Base-by-base conservation (phyloP, 2,888 invertebrate species). In the Dryobotodes eremita region DNA sequence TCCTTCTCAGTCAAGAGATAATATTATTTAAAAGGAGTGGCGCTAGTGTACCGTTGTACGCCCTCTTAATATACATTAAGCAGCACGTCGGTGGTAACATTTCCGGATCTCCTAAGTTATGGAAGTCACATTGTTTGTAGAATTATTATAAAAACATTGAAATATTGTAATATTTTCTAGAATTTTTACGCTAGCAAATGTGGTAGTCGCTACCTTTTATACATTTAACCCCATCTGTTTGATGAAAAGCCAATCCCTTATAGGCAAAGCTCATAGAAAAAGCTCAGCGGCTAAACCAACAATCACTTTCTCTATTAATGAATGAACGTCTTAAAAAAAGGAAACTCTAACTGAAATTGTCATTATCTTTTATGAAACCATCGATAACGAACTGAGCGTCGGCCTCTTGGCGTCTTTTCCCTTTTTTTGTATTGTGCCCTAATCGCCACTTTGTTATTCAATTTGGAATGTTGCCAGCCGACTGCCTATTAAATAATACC, bases 391-490 rank as follows among this genome's bases (percentile, higher is more conserved):
- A 89, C 70, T 83, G 83, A 88, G 77, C 87, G 80, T 86, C 82
- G 75, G 77, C 82, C 82, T 84, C 86, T 82, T 82, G 79, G 88
- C 82, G 74, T 81, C 87, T 89, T 91, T 91, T 90, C 88, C 86
- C 89, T 89, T 90, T 90, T 90, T 89, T 90, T 90, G 89, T 90
- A 89, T 92, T 91, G 92, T 92, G 91, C 90, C 90, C 91, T 94
- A 94, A 94, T 94, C 93, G 92, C 90, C 91, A 94, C 93, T 94
- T 94, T 93, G 94, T 94, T 94, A 94, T 94, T 94, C 94, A 94
- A 94, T 95, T 94, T 95, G 94, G 94, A 92, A 87, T 86, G 86
- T 85, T 89, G 94, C 94, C 94, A 94, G 89, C 89, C 86, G 89
- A 88, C 89, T 87, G 90, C 90, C 91, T 92, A 91, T 92, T 93